These are phyloP conservation scores for Bubalus kerabau DNA, from an alignment of 2,113 vertebrate genomes.

Conservation along the genomic window DNA sequence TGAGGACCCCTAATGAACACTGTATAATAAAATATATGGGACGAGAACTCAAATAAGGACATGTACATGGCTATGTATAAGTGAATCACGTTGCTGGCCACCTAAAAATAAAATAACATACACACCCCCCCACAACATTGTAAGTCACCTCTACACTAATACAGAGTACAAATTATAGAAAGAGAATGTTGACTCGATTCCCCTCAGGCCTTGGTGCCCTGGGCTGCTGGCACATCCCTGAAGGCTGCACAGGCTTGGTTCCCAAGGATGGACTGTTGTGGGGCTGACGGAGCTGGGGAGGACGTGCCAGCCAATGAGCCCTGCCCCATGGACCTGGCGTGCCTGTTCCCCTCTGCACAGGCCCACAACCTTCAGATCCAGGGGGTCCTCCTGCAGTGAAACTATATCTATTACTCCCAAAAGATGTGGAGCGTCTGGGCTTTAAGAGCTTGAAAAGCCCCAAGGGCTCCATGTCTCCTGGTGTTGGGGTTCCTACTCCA, in stretches of 20 bases:
- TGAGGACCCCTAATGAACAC: background rate
- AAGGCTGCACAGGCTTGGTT: background rate
- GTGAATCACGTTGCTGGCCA: background rate
- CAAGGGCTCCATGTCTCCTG: background rate
- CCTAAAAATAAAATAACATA: background rate
- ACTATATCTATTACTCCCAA: background rate
- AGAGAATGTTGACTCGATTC: background rate
- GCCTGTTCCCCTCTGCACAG: fast-evolving
- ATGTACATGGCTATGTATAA: background rate
- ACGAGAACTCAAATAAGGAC: background rate
- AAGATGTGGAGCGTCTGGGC: background rate
- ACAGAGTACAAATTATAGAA: background rate
- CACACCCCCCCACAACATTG: background rate
- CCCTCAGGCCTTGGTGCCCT: background rate
- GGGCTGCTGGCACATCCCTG: background rate
- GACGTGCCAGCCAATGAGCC: background rate
- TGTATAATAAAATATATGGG: background rate
- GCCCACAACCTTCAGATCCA: background rate
- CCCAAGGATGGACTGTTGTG: background rate
- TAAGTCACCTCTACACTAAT: background rate
- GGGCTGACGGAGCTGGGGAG: background rate
- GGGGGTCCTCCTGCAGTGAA: background rate
- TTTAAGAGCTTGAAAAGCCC: background rate
- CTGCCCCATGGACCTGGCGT: background rate
- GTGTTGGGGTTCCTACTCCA: background rate